Conservation (phyloP, 1,140 invertebrate species). For the Anthonomus grandis region DNA sequence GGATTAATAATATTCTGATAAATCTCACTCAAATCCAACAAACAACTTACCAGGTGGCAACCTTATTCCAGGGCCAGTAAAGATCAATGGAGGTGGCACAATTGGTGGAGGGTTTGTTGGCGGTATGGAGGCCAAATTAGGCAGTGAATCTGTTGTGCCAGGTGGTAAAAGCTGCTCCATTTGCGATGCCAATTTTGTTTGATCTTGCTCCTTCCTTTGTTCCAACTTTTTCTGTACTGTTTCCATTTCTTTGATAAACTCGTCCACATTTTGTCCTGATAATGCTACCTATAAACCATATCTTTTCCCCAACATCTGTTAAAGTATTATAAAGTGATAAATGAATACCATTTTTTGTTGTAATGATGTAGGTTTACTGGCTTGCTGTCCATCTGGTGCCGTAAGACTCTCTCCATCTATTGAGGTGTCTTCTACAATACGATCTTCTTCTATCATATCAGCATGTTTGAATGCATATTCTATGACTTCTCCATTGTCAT, state of each 20-base stretch:
- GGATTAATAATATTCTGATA: neutral
- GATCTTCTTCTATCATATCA: constrained; percentile 35
- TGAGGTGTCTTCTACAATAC: constrained; percentile 3
- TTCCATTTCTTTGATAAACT: constrained; percentile 89
- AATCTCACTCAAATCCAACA: neutral
- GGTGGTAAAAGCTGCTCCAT: constrained; percentile 38
- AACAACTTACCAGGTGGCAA: constrained; percentile 53
- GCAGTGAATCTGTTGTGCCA: constrained; percentile 42
- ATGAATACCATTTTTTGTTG: constrained; percentile 73
- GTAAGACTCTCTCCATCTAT: neutral
- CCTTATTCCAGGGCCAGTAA: constrained; percentile 45
- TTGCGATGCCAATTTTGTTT: constrained; percentile 50
- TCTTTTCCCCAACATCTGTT: neutral
- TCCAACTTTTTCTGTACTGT: constrained; percentile 75
- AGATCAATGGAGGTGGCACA: constrained; percentile 57
- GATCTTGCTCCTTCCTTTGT: constrained; percentile 61
- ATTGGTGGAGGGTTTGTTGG: constrained; percentile 54
- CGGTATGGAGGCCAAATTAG: constrained; percentile 44
- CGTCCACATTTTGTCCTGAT: constrained; percentile 86
- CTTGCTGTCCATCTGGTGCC: neutral
- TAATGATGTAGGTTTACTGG: constrained; percentile 65
- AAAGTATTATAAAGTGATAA: neutral
- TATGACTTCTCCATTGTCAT: constrained; percentile 61
- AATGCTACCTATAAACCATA: constrained; percentile 52
- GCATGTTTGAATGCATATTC: constrained; percentile 40